These are phyloP conservation scores for Harpalus rubripes DNA, from an alignment of 2,888 invertebrate genomes.

Conservation along the genomic window DNA sequence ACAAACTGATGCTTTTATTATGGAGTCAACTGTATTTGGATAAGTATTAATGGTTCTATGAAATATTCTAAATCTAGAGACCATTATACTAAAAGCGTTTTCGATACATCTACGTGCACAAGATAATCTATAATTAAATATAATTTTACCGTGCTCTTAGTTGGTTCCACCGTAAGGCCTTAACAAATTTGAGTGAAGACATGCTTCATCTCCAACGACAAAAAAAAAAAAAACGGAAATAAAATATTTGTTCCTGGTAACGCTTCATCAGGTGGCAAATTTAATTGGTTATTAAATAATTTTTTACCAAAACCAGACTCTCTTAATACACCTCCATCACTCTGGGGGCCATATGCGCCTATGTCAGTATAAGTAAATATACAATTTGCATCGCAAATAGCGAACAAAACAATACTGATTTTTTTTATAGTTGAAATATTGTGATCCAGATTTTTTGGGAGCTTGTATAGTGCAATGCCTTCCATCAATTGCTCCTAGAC, in stretches of 20 bases:
- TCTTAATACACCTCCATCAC: slow-evolving; percentile 72
- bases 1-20: slow-evolving; percentile 68
- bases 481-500: slow-evolving; percentile 72
- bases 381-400: slow-evolving; percentile 72
- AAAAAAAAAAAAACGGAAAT: slow-evolving; percentile 41
- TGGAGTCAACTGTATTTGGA: slow-evolving; percentile 69
- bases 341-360: slow-evolving; percentile 72
- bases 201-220: slow-evolving; percentile 9
- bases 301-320: slow-evolving; percentile 67
- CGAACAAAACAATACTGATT: slow-evolving; percentile 72
- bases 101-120: slow-evolving; percentile 67
- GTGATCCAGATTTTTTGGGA: slow-evolving; percentile 71
- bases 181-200: slow-evolving; percentile 68
- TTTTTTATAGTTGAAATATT: slow-evolving; percentile 73
- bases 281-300: slow-evolving; percentile 67
- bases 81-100: slow-evolving; percentile 70
- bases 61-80: slow-evolving; percentile 68
- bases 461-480: slow-evolving; percentile 71
- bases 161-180: slow-evolving; percentile 69
- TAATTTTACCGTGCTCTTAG: slow-evolving; percentile 69
- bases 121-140: slow-evolving; percentile 70
- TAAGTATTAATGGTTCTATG: slow-evolving; percentile 68
- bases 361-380: slow-evolving; percentile 72
- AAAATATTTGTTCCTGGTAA: slow-evolving; percentile 67
- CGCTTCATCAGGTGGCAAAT: slow-evolving; percentile 71